These are phyloP conservation scores for Ia io DNA, from an alignment of 2,113 vertebrate species.

Conservation along the genomic window DNA sequence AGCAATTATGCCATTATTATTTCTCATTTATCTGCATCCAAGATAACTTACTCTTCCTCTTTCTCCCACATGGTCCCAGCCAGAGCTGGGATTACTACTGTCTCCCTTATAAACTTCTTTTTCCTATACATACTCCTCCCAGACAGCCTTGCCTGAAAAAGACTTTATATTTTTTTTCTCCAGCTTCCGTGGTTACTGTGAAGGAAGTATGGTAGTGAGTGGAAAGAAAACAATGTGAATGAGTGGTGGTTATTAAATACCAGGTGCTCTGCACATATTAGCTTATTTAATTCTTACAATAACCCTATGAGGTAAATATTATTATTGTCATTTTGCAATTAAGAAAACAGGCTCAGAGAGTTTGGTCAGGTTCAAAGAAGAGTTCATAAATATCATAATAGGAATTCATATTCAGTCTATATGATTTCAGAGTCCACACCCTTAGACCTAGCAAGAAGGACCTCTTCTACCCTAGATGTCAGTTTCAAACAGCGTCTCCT, in stretches of 20 bases:
- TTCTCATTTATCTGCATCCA: conserved; percentile 55
- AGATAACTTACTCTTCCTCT: conserved; percentile 28
- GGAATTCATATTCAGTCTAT: background rate
- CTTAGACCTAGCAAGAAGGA: background rate
- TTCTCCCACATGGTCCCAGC: conserved; percentile 9
- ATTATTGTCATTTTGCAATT: background rate
- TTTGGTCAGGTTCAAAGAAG: conserved; percentile 20
- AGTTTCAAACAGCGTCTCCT: background rate
- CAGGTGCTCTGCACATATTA: background rate
- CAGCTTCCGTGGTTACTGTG: background rate
- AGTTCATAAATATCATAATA: background rate
- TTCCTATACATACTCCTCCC: background rate
- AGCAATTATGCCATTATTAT: conserved; percentile 19
- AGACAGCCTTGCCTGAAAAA: background rate
- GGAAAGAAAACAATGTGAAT: background rate
- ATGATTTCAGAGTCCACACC: background rate
- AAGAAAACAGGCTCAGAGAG: conserved; percentile 2
- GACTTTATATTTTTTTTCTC: background rate
- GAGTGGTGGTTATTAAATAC: background rate
- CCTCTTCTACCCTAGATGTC: background rate
- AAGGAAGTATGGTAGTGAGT: background rate
- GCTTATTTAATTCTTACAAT: conserved; percentile 22
- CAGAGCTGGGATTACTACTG: conserved; percentile 11
- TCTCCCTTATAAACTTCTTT: conserved; percentile 28
- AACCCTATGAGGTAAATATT: background rate